Conservation (phyloP, 2,888 invertebrate genomes). For the Parascotia fuliginaria region DNA sequence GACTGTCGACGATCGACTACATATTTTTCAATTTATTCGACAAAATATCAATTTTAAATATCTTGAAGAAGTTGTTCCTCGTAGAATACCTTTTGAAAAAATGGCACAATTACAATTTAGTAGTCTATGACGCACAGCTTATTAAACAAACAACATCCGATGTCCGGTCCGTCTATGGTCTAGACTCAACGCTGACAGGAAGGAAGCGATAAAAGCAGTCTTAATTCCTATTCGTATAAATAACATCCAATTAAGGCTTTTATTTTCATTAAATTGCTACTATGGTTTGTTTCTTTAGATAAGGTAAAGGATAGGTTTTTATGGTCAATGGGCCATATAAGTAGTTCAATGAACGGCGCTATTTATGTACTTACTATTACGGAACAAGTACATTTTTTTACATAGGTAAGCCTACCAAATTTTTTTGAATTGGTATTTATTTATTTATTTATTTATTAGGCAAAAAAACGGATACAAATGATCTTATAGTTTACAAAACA, state of each 20-base stretch:
- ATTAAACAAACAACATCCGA: not conserved
- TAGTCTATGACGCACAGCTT: constrained; percentile 5
- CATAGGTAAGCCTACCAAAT: too few species aligned
- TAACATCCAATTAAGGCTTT: constrained; percentile 3
- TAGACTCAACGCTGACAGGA: constrained; percentile 5
- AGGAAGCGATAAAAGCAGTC: constrained; percentile 4
- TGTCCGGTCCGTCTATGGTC: constrained; percentile 8
- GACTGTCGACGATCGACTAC: too few species aligned
- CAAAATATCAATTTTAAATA: too few species aligned
- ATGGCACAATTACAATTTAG: too few species aligned
- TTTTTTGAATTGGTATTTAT: too few species aligned
- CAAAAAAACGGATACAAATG: too few species aligned
- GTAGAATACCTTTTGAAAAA: too few species aligned
- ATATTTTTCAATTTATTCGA: too few species aligned
- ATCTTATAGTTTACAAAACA: too few species aligned
- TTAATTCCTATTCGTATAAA: constrained; percentile 3
- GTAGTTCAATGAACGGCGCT: not conserved
- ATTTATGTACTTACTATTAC: not conserved
- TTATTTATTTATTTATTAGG: too few species aligned
- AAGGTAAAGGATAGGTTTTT: not conserved
- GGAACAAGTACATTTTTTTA: too few species aligned
- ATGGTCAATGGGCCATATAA: not conserved
- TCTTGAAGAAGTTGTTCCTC: not conserved
- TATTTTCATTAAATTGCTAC: not conserved
- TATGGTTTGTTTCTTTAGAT: not conserved